Evolutionary conservation across 2,797 vertebrate species (phyloP).

Genomic region (Moxostoma hubbsi): DNA sequence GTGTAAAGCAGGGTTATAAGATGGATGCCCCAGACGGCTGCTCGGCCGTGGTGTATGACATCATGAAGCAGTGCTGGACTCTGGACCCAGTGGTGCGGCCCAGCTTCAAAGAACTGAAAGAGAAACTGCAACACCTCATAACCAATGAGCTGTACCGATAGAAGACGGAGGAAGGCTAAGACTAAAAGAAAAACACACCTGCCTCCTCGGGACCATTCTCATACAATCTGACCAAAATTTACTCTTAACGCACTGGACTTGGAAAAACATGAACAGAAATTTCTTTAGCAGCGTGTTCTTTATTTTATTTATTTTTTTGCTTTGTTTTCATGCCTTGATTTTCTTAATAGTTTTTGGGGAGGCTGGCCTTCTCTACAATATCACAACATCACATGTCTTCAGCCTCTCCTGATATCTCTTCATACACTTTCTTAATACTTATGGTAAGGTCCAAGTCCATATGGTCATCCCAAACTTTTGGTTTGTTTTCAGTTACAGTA

Average conservation of each 20-base stretch:
- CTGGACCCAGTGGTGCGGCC: conserved; percentile 86
- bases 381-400: not conserved
- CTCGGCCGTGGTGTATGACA: conserved; percentile 87
- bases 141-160: conserved; percentile 84
- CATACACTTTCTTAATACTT: not conserved
- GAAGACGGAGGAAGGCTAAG: conserved; percentile 24
- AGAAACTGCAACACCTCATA: conserved; percentile 89
- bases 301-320: conserved; percentile 4
- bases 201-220: conserved; percentile 25
- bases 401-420: conserved; percentile 41
- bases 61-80: conserved; percentile 98
- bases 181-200: conserved; percentile 12
- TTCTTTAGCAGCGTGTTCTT: conserved; percentile 20
- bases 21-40: conserved; percentile 97
- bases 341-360: conserved; percentile 48
- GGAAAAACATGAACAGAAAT: conserved; percentile 17
- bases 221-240: conserved; percentile 47
- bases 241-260: conserved; percentile 33
- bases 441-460: not conserved
- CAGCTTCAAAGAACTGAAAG: conserved; percentile 87
- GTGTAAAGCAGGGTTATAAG: conserved; percentile 95
- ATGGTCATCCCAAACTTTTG: conserved; percentile 2
- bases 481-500: not conserved
- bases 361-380: conserved; percentile 63
- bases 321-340: conserved; percentile 47